These are phyloP conservation scores for Cricetomys ansorgei DNA, from an alignment of 2,113 vertebrate genomes.

Conservation along the genomic window DNA sequence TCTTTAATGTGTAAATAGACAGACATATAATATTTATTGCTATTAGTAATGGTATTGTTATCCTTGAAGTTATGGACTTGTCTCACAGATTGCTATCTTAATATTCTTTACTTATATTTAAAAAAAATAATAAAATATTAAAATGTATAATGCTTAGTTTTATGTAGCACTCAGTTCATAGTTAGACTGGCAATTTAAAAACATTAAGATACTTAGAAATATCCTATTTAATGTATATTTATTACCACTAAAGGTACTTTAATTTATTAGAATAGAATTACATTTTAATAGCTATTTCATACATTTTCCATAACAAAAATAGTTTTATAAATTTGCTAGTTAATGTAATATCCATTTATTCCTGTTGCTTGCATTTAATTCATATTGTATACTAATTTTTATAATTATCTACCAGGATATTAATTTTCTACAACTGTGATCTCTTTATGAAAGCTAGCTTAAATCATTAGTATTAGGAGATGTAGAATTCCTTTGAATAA, in stretches of 20 bases:
- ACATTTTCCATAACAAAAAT: slow-evolving; percentile 31
- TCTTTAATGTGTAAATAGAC: not conserved
- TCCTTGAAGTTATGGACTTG: not conserved
- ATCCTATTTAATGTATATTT: not conserved
- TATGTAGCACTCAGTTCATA: not conserved
- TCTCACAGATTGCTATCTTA: not conserved
- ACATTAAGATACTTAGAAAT: not conserved
- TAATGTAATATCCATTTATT: slow-evolving; percentile 34
- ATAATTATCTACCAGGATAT: slow-evolving; percentile 28
- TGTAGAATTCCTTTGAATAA: slow-evolving; percentile 28
- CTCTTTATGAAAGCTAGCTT: slow-evolving; percentile 43
- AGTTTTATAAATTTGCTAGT: not conserved
- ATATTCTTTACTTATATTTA: not conserved
- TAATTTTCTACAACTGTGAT: slow-evolving; percentile 52
- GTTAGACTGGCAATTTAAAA: not conserved
- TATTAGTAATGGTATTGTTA: not conserved
- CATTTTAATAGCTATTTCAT: slow-evolving; percentile 18
- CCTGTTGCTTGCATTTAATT: slow-evolving; percentile 30
- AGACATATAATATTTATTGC: not conserved
- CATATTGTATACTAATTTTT: slow-evolving; percentile 43
- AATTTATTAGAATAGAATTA: slow-evolving; percentile 37
- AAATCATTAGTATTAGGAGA: slow-evolving; percentile 20
- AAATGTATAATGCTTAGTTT: not conserved
- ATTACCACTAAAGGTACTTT: slow-evolving; percentile 4
- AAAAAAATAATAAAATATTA: slow-evolving; percentile 17